A percentile compares a stretch with the other conserved stretches of the same genome.
These are phyloP conservation scores for Mastigias papua DNA, from an alignment of 30 jellyfish, hydroid and myxozoan species.

Conservation along the genomic window DNA sequence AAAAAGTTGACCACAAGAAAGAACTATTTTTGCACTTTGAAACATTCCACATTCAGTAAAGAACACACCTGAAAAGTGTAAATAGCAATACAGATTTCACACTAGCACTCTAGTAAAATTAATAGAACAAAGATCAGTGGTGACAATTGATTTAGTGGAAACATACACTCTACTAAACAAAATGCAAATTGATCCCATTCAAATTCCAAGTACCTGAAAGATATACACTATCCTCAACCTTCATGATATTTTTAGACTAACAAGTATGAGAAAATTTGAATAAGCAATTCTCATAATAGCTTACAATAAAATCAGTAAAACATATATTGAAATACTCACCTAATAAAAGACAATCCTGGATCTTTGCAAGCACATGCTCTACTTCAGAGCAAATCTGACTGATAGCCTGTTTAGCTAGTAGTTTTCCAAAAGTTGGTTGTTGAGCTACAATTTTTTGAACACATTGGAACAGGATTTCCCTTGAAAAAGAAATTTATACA, in stretches of 20 bases:
- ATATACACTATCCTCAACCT: no score
- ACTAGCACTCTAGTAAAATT: not conserved
- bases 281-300: not conserved
- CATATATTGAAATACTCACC: conserved; percentile 9
- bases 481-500: conserved; percentile 2
- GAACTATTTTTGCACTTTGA: conserved; percentile 76
- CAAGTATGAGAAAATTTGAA: not conserved
- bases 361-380: not conserved
- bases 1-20: conserved; percentile 69
- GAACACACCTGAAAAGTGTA: conserved; percentile 66
- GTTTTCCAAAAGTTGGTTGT: conserved; percentile 67
- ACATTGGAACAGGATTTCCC: conserved; percentile 77
- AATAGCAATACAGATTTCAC: not conserved
- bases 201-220: no score
- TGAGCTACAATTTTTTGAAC: conserved; percentile 57
- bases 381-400: not conserved
- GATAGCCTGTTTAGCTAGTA: conserved; percentile 50
- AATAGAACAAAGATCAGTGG: no score
- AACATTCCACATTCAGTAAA: conserved; percentile 84
- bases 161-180: no score
- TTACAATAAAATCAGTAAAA: not conserved
- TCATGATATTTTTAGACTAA: no score
- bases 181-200: no score
- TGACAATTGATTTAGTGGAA: no score
- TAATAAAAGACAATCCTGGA: conserved; percentile 39